Evolutionary conservation across 2,888 invertebrate genomes (phyloP).

Genomic region (Scotopteryx bipunctaria): DNA sequence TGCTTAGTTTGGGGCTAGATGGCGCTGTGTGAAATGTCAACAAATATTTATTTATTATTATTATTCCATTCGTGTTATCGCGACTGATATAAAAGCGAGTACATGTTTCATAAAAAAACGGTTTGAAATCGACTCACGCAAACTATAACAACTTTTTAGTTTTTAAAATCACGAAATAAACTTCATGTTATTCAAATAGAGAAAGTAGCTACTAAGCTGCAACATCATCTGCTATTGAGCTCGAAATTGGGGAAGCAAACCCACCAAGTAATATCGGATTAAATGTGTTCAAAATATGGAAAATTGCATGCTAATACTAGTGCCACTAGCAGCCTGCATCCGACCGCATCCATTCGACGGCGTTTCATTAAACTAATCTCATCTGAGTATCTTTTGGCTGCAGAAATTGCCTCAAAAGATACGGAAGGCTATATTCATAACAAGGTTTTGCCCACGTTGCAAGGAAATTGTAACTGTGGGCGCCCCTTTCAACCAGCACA

Average conservation of each 20-base stretch:
- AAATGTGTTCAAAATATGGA: conserved; percentile 65
- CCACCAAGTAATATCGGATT: conserved; percentile 40
- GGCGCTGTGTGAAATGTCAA: too few species aligned
- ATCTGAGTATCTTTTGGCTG: conserved; percentile 53
- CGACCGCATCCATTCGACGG: conserved; percentile 43
- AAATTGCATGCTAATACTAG: conserved; percentile 71
- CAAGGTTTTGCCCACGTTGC: conserved; percentile 21
- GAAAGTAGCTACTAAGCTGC: too few species aligned
- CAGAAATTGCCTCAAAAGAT: conserved; percentile 44
- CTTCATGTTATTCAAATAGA: conserved; percentile 2
- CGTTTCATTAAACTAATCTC: conserved; percentile 63
- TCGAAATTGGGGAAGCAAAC: conserved; percentile 20
- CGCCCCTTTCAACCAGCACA: conserved; percentile 8
- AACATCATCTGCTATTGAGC: conserved; percentile 6
- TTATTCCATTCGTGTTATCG: too few species aligned
- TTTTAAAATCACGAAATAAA: too few species aligned
- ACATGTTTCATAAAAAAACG: too few species aligned
- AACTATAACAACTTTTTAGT: too few species aligned
- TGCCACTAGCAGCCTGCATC: conserved; percentile 55
- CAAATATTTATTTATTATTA: too few species aligned
- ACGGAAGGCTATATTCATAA: conserved; percentile 33
- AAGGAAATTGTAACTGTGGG: conserved; percentile 22
- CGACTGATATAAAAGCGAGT: too few species aligned
- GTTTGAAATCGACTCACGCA: too few species aligned
- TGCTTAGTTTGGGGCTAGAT: too few species aligned